Conservation (phyloP, 2,888 invertebrate genomes). For the Argyra leucocephala region DNA sequence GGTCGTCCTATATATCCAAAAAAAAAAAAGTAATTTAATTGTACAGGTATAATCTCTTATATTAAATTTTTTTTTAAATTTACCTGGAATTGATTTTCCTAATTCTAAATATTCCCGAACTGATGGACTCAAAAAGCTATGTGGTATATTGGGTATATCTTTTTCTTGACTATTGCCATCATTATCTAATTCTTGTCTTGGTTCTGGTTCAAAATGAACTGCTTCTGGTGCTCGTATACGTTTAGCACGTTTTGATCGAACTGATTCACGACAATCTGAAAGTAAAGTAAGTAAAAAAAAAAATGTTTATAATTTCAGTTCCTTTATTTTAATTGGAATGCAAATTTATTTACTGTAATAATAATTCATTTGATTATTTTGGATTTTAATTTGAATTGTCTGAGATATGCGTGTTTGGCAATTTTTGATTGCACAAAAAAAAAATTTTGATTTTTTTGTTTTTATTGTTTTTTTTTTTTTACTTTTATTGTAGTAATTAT, state of each 20-base stretch:
- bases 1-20: conserved; percentile 60
- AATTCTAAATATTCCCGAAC: conserved; percentile 77
- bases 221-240: conserved; percentile 51
- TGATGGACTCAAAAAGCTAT: conserved; percentile 72
- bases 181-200: conserved; percentile 44
- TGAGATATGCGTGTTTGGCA: neutral
- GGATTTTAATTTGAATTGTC: neutral
- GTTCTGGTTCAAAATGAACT: conserved; percentile 40
- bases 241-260: conserved; percentile 53
- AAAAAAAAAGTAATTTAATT: conserved; percentile 12
- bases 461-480: neutral
- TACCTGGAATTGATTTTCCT: conserved; percentile 82
- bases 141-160: conserved; percentile 50
- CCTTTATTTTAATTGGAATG: too few species aligned
- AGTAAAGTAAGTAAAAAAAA: conserved; percentile 23
- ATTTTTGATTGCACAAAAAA: neutral
- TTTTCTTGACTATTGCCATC: conserved; percentile 40
- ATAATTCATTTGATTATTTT: too few species aligned
- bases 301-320: too few species aligned
- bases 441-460: neutral
- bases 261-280: conserved; percentile 51
- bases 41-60: neutral
- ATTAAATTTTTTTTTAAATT: conserved; percentile 22
- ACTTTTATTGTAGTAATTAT: conserved; percentile 2
- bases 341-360: too few species aligned